phyloP scores from a whole-genome alignment of 2,888 invertebrate genomes.

The Drosophila birchii region DNA sequence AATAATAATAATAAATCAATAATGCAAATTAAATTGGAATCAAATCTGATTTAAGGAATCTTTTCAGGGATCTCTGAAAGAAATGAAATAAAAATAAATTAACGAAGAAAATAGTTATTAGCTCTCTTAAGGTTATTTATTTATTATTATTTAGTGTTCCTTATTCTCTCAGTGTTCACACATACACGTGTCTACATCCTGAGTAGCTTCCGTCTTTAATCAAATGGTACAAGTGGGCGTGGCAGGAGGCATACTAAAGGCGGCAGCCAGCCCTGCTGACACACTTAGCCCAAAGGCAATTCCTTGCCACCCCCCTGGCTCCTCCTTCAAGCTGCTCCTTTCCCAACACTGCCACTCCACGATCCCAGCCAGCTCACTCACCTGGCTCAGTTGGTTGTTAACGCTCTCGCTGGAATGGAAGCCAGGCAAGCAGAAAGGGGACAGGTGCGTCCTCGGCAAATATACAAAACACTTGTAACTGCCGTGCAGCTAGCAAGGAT shows the following conservation, averaged over 20 bases:
- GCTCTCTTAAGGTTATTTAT: background rate
- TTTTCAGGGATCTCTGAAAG: background rate
- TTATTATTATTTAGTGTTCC: background rate
- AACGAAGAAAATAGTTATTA: background rate
- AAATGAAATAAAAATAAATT: background rate
- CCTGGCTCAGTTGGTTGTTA: conserved; percentile 43
- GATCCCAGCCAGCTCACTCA: conserved; percentile 13
- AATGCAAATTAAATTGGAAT: background rate
- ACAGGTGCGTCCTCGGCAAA: conserved; percentile 66
- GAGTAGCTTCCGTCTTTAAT: conserved; percentile 65
- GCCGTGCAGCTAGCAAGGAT: conserved; percentile 61
- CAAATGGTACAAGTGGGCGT: conserved; percentile 70
- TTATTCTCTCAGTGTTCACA: conserved; percentile 15
- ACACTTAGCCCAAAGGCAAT: conserved; percentile 51
- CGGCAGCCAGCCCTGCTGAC: conserved; percentile 57
- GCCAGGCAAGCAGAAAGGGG: conserved; percentile 19
- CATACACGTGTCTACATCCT: conserved; percentile 20
- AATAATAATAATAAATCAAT: background rate
- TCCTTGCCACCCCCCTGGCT: conserved; percentile 9
- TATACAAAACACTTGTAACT: conserved; percentile 76
- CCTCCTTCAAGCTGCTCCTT: background rate
- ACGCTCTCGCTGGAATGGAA: conserved; percentile 28
- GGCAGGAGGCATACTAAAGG: conserved; percentile 14
- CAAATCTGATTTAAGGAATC: background rate
- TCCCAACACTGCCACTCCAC: conserved; percentile 13